Base-by-base conservation (phyloP, 2,797 vertebrate species). In the Rhadinocentrus ornatus region DNA sequence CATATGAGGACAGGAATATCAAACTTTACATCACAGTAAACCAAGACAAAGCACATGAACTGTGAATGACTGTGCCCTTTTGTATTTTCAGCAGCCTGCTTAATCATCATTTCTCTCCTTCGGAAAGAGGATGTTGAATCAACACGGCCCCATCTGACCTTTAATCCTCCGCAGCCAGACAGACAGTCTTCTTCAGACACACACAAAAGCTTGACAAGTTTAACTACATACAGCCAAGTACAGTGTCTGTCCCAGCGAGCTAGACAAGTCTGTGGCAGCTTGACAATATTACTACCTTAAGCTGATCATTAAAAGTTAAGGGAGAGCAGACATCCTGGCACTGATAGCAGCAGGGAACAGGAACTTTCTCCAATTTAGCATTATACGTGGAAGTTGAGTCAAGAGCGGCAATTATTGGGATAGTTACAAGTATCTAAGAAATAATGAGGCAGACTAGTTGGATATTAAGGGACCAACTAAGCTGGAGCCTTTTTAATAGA, bases 211-310 rank as follows among this genome's bases (percentile, higher is more conserved):
- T 6, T 26, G 27, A 66, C 11, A 2, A 55, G 69, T 69, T 71
- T 65, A 83, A 62, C 65, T 46, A 68, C 55, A 74, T 15, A 18
- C 62, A 70, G 66, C 56, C 72, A 71, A 76, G 66, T 68, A 64
- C 35, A 37, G 22, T 10, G 27, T 66, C 67, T 72, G 64, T 41
- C 46, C 61, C 63, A 26, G 66, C 0, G 3, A 72, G 37, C 31
- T 48, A 75, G 62, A 66, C 66, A 59, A 63, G 55, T 59, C 60
- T 3, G 44, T 68, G 68, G 70, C 54, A 72, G 54, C 48, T 62
- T 68, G 72, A 58, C 59, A 68, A 71, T 48, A 73, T 62, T 58
- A 81, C 70, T 64, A 73, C 71, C 37, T 62, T 27, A 59, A 27
- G 62, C 48, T 66, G 58, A 65, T 78, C 64, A 68, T 85, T 81